Conservation (phyloP, 2,888 invertebrate genomes). For the Ennomos fuscantarius region DNA sequence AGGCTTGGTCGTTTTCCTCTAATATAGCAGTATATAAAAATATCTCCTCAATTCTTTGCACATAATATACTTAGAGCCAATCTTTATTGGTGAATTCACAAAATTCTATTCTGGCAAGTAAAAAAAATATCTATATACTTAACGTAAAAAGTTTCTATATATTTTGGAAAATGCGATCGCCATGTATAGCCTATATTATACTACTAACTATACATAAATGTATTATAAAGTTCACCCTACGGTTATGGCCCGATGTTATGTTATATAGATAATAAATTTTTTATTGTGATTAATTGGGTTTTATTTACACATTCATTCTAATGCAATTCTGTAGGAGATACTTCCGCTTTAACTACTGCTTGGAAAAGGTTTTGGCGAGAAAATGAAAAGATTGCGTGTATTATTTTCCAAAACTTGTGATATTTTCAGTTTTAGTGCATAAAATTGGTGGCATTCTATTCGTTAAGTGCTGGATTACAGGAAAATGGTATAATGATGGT, state of each 20-base stretch:
- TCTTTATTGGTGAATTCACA: conserved; percentile 5
- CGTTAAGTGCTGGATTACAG: too few species aligned
- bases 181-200: conserved; percentile 56
- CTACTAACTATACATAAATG: conserved; percentile 60
- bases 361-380: too few species aligned
- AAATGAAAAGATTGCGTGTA: too few species aligned
- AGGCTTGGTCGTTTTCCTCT: conserved; percentile 11
- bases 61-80: conserved; percentile 8
- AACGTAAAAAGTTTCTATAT: conserved; percentile 27
- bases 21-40: conserved; percentile 4
- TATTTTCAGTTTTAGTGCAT: too few species aligned
- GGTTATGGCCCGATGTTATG: conserved; percentile 82
- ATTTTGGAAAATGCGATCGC: conserved; percentile 49
- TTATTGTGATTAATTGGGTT: conserved; percentile 74
- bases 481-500: too few species aligned
- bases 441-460: too few species aligned
- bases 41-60: conserved; percentile 6
- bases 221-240: conserved; percentile 72
- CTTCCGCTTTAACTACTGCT: too few species aligned
- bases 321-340: too few species aligned
- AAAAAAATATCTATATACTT: conserved; percentile 6
- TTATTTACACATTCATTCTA: conserved; percentile 1
- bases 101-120: conserved; percentile 2
- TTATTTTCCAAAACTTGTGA: too few species aligned
- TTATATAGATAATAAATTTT: conserved; percentile 83